Conservation (phyloP, 2,797 vertebrate genomes). For the Poeciliopsis gracilis region DNA sequence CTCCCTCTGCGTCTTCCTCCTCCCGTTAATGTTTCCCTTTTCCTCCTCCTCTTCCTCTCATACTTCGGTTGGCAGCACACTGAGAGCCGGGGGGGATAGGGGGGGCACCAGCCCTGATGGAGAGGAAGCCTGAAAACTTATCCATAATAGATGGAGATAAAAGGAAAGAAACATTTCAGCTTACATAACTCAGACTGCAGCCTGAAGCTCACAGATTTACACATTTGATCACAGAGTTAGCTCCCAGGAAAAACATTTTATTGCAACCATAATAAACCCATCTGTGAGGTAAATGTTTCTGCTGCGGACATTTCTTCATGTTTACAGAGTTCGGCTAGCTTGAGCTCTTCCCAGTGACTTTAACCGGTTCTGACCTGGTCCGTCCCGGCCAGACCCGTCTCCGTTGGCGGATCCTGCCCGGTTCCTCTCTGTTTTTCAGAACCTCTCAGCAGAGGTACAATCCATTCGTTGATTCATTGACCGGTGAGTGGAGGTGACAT, state of each 20-base stretch:
- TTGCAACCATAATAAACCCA: neutral
- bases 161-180: conserved; percentile 14
- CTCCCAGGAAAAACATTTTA: neutral
- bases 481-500: neutral
- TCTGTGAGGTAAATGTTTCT: neutral
- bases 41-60: conserved; percentile 22
- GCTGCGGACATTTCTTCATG: neutral
- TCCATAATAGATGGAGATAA: conserved; percentile 55
- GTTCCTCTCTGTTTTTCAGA: neutral
- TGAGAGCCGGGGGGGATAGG: conserved; percentile 20
- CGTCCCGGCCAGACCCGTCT: neutral
- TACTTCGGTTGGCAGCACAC: conserved; percentile 46
- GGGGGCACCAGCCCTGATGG: conserved; percentile 29
- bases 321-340: neutral
- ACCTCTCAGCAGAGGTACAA: neutral
- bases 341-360: neutral
- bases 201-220: neutral
- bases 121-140: conserved; percentile 46
- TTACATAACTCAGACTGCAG: conserved; percentile 20
- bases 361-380: neutral
- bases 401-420: neutral
- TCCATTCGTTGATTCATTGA: too few species aligned
- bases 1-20: conserved; percentile 48
- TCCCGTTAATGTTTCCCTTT: conserved; percentile 60
- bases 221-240: neutral